Percentiles rank a stretch among this genome's conserved stretches.
phyloP scores from a whole-genome alignment of 1,140 invertebrate genomes.

The Oscheius sp. region DNA sequence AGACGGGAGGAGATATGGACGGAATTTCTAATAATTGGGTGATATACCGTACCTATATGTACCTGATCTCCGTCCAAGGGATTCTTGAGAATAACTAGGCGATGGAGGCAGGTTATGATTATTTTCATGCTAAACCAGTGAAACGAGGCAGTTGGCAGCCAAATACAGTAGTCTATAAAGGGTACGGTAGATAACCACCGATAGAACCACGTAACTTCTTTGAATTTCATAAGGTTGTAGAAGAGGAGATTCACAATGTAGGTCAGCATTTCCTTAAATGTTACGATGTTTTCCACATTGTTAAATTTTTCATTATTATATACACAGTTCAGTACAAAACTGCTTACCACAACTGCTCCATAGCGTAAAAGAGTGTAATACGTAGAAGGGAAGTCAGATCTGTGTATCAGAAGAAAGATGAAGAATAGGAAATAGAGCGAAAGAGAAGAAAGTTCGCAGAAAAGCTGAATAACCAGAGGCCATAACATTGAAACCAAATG shows the following conservation, averaged over 20 bases:
- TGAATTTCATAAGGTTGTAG: not conserved
- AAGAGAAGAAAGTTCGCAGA: not conserved
- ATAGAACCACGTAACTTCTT: not conserved
- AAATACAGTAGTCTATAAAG: not conserved
- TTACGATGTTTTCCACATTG: not conserved
- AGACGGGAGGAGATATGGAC: not conserved
- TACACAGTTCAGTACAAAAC: not conserved
- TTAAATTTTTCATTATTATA: not conserved
- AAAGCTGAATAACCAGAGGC: not conserved
- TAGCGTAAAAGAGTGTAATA: not conserved
- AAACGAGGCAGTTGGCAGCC: not conserved
- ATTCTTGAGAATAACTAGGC: not conserved
- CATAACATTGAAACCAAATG: not conserved
- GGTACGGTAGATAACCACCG: not conserved
- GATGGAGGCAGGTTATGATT: not conserved
- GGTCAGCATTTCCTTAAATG: not conserved
- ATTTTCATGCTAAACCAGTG: not conserved
- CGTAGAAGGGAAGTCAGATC: not conserved
- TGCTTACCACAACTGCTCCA: not conserved
- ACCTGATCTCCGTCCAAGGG: not conserved
- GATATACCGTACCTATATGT: not conserved
- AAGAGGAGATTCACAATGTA: not conserved
- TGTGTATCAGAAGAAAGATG: not conserved
- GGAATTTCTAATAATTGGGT: not conserved
- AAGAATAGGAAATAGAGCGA: not conserved